Evolutionary conservation across 2,888 invertebrate species (phyloP), one percentile per base, ranked within the genome.

Genomic region (Nomada goodeniana): DNA sequence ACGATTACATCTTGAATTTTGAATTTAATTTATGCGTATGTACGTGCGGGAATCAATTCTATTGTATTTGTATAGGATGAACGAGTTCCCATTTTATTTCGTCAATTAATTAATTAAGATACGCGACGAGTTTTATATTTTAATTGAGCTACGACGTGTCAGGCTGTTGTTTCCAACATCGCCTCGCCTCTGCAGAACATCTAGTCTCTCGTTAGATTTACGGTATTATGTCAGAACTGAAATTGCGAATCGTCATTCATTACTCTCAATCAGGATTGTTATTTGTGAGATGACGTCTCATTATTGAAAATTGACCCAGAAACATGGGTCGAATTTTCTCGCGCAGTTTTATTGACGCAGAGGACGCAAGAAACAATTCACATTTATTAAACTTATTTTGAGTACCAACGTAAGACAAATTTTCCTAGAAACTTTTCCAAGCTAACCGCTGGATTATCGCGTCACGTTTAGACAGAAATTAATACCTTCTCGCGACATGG

Each of bases 281-380:
- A 55, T 42, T 20, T 36, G 10, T 18, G 67, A 68, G 20, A 64
- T 53, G 53, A 67, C 2, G 67, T 18, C 67, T 55, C 20, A 42
- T 68, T 68, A 68, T 36, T 53, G 67, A 53, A 68, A 68, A 68
- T 68, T 68, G 36, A 20, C 53, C 53, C 36, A 68, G 20, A 68
- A 36, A n/a, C 5, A 36, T 15, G 65, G 13, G 5, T 47, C 47
- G 47, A 47, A 15, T 47, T 47, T 15, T 47, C 47, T 11, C 11
- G 47, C 15, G 15, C 47, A 47, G 2, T 15, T 47, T 47, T 47
- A 15, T 47, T 36, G 36, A 7, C 5, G 5, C 7, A 7, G 36
- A 7, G 36, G 9, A 9, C 7, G 5, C 36, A 36, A 36, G 36
- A 7, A 36, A 7, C 5, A 36, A 36, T 36, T 36, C 36, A 7